These are phyloP conservation scores for Okamejei kenojei DNA, from an alignment of 2,797 vertebrate species.

Conservation along the genomic window DNA sequence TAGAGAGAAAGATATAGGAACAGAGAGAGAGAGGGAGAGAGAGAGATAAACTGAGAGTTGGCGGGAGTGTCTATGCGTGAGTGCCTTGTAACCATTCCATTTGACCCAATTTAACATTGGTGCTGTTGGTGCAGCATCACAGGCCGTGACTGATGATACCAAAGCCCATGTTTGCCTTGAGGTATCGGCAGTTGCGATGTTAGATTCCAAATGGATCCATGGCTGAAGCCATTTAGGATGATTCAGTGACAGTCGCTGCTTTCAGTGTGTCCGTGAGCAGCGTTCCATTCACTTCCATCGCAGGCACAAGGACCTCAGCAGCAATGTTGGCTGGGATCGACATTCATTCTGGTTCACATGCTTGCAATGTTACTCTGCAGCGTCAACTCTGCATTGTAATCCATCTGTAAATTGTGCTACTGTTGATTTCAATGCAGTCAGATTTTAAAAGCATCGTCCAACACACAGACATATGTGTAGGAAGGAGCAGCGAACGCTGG, in stretches of 20 bases:
- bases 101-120: not conserved
- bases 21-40: no score
- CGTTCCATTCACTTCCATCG: not conserved
- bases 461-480: no score
- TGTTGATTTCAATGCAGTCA: no score
- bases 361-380: no score
- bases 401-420: no score
- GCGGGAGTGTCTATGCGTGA: no score
- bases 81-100: not conserved
- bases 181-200: not conserved
- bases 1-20: no score
- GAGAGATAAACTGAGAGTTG: no score
- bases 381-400: no score
- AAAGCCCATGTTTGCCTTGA: not conserved
- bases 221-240: not conserved
- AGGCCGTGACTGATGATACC: not conserved
- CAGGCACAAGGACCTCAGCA: not conserved
- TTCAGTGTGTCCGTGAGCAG: not conserved
- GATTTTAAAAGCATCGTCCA: no score
- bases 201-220: not conserved
- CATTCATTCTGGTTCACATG: no score
- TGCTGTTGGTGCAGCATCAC: not conserved
- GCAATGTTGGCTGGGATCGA: not conserved
- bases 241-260: not conserved
- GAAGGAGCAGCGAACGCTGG: no score